Evolutionary conservation across 2,113 vertebrate genomes (phyloP).

Genomic region (Sciurus niger): DNA sequence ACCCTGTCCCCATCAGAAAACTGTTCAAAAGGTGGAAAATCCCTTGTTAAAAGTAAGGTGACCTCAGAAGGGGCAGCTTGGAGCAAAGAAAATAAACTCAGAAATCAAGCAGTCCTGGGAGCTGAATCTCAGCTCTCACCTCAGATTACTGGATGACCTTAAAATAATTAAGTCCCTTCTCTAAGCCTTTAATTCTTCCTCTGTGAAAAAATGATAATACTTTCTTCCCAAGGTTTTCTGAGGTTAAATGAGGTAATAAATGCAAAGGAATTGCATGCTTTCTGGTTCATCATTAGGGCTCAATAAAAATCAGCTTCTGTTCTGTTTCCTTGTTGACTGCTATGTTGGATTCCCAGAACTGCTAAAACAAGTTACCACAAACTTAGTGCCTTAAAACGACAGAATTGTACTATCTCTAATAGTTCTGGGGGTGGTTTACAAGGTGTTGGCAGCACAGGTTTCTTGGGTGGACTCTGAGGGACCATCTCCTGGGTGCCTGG

Average conservation of each 20-base stretch:
- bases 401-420: neutral
- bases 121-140: neutral
- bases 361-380: neutral
- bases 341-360: neutral
- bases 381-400: neutral
- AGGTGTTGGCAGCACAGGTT: neutral
- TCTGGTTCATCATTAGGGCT: neutral
- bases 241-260: neutral
- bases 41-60: neutral
- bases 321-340: neutral
- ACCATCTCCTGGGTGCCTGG: neutral
- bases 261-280: neutral
- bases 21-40: neutral
- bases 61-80: neutral
- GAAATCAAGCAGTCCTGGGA: neutral
- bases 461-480: too few relatives aligned
- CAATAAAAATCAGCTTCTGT: neutral
- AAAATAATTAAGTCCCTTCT: neutral
- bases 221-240: neutral
- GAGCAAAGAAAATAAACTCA: neutral
- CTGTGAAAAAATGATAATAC: neutral
- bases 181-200: neutral
- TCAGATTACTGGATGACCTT: neutral
- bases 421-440: neutral
- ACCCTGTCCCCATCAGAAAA: neutral